Conservation (phyloP, 2,888 invertebrate species). For the Dasysyrphus albostriatus region DNA sequence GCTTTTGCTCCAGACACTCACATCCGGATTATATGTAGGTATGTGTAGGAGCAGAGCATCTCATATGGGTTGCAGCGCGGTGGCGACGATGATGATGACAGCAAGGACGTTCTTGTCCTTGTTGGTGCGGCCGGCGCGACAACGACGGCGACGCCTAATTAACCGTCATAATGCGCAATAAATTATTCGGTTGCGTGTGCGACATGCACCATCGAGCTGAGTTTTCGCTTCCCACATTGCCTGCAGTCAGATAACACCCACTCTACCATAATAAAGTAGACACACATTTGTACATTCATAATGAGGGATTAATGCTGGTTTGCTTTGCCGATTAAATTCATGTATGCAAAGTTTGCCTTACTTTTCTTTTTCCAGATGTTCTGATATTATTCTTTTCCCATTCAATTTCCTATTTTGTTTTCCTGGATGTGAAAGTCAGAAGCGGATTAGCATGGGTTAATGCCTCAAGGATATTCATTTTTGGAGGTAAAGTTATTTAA, state of each 20-base stretch:
- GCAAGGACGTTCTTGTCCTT: neutral
- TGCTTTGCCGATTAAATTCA: slow-evolving; percentile 61
- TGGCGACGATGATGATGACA: slow-evolving; percentile 3
- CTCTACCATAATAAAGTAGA: slow-evolving; percentile 15
- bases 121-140: neutral
- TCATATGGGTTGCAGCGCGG: neutral
- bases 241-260: slow-evolving; percentile 38
- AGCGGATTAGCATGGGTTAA: neutral
- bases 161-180: slow-evolving; percentile 64
- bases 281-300: slow-evolving; percentile 49
- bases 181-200: slow-evolving; percentile 57
- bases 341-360: slow-evolving; percentile 32
- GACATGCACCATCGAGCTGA: slow-evolving; percentile 36
- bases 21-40: slow-evolving; percentile 19
- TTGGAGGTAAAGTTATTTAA: too few relatives aligned
- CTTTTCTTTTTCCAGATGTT: slow-evolving; percentile 41
- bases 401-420: neutral
- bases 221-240: slow-evolving; percentile 8
- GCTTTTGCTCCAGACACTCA: slow-evolving; percentile 37
- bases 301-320: slow-evolving; percentile 63
- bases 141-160: slow-evolving; percentile 43
- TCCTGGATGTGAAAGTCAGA: slow-evolving; percentile 11
- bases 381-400: slow-evolving; percentile 41
- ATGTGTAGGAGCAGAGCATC: neutral
- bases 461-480: too few relatives aligned